These are phyloP conservation scores for Sminthurides aquaticus DNA, from an alignment of 2,888 invertebrate species.

Conservation along the genomic window DNA sequence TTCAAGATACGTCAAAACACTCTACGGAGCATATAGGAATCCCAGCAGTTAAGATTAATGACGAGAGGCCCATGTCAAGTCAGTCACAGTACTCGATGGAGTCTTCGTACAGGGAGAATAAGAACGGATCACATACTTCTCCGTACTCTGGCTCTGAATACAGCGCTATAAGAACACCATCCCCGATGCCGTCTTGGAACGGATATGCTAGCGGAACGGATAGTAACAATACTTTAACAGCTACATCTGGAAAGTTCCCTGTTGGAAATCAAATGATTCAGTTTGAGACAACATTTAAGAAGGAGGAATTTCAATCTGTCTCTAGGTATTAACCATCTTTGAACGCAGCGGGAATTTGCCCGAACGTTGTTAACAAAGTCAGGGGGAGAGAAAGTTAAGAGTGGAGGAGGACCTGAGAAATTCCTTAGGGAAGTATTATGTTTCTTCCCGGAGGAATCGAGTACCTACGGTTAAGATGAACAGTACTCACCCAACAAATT, in stretches of 20 bases:
- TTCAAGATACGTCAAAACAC: slow-evolving; percentile 14
- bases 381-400: slow-evolving; percentile 1
- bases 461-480: background rate
- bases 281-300: slow-evolving; percentile 20
- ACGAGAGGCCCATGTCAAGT: slow-evolving; percentile 18
- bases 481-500: too few relatives aligned
- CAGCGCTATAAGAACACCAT: slow-evolving; percentile 13
- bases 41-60: slow-evolving; percentile 12
- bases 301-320: slow-evolving; percentile 21
- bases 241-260: slow-evolving; percentile 15
- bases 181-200: slow-evolving; percentile 12
- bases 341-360: background rate
- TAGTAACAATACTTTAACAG: background rate
- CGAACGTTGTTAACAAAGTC: background rate
- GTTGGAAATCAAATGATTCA: slow-evolving; percentile 19
- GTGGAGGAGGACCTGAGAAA: background rate
- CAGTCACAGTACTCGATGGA: slow-evolving; percentile 23
- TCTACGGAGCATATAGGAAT: background rate
- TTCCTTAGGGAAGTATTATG: background rate
- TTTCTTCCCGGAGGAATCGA: background rate
- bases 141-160: slow-evolving; percentile 22
- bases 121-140: slow-evolving; percentile 3
- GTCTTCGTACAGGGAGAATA: slow-evolving; percentile 17
- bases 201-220: slow-evolving; percentile 7
- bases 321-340: slow-evolving; percentile 15